Percentiles rank a stretch among this genome's conserved stretches.
Conservation (phyloP, 2,888 invertebrate genomes). For the Athalia circularis region DNA sequence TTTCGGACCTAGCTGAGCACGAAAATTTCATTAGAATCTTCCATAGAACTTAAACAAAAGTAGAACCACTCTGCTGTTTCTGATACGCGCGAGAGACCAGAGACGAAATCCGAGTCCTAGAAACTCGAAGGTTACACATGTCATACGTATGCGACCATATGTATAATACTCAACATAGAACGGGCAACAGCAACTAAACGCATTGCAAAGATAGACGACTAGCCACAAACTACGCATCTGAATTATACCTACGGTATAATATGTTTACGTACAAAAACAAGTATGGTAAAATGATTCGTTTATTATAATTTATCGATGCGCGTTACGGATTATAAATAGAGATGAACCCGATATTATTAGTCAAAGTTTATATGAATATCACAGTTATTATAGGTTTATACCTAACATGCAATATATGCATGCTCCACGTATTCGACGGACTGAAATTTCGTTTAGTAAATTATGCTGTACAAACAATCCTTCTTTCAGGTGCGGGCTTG, state of each 20-base stretch:
- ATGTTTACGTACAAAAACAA: background rate
- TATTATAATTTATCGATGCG: conserved; percentile 6
- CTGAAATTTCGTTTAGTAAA: too few species aligned
- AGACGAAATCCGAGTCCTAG: conserved; percentile 2
- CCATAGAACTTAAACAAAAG: conserved; percentile 6
- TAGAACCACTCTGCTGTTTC: background rate
- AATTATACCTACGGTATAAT: background rate
- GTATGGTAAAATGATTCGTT: conserved; percentile 14
- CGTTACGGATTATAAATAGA: conserved; percentile 31
- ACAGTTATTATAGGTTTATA: too few species aligned
- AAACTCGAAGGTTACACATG: conserved; percentile 12
- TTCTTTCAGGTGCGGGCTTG: too few species aligned
- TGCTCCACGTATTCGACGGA: too few species aligned
- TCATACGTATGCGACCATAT: background rate
- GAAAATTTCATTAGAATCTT: background rate
- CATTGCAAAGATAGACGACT: background rate
- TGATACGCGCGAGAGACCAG: background rate
- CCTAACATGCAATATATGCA: too few species aligned
- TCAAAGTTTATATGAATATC: conserved; percentile 10
- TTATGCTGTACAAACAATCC: too few species aligned
- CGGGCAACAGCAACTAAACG: too few species aligned
- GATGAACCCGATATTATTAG: conserved; percentile 13
- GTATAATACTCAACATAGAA: background rate
- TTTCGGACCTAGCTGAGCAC: too few species aligned
- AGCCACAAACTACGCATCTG: background rate